Percentiles rank a stretch among this genome's conserved stretches.
Evolutionary conservation across 2,888 invertebrate genomes (phyloP).

Genomic region (Synanthedon vespiformis): DNA sequence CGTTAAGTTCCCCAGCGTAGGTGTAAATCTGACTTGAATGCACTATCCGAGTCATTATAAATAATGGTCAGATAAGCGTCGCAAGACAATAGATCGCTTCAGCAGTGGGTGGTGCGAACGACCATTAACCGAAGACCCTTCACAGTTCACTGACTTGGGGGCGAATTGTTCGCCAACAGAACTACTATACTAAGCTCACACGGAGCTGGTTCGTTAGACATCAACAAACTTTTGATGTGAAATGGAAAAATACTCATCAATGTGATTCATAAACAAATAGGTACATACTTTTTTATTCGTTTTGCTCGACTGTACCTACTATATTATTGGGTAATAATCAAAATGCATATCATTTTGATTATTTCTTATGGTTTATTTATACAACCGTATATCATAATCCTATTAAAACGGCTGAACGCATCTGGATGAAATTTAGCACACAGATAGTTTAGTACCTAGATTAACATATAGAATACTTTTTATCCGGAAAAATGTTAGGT

Average conservation of each 20-base stretch:
- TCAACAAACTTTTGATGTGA: slow-evolving; percentile 25
- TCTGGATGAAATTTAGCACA: too few relatives aligned
- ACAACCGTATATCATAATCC: too few relatives aligned
- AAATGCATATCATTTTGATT: too few relatives aligned
- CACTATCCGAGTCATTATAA: slow-evolving; percentile 53
- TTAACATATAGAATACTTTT: too few relatives aligned
- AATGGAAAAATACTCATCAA: slow-evolving; percentile 17
- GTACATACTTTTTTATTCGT: slow-evolving; percentile 13
- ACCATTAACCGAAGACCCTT: slow-evolving; percentile 19
- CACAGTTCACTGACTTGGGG: not conserved
- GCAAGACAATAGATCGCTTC: slow-evolving; percentile 51
- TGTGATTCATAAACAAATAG: slow-evolving; percentile 31
- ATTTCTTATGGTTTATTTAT: too few relatives aligned
- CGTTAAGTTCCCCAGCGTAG: slow-evolving; percentile 24
- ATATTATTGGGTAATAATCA: not conserved
- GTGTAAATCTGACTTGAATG: slow-evolving; percentile 38
- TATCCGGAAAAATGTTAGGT: too few relatives aligned
- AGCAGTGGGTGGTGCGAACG: slow-evolving; percentile 30
- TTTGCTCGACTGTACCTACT: not conserved
- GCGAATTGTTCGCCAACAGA: too few relatives aligned
- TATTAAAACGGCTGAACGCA: too few relatives aligned
- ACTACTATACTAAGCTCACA: not conserved
- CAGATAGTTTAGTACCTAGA: too few relatives aligned
- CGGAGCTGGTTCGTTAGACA: slow-evolving; percentile 27
- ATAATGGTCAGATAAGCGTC: slow-evolving; percentile 53